Percentiles rank a stretch among this genome's conserved stretches.
phyloP scores from a whole-genome alignment of 37 sponge, comb jelly and placozoan species.

The Mnemiopsis leidyi region DNA sequence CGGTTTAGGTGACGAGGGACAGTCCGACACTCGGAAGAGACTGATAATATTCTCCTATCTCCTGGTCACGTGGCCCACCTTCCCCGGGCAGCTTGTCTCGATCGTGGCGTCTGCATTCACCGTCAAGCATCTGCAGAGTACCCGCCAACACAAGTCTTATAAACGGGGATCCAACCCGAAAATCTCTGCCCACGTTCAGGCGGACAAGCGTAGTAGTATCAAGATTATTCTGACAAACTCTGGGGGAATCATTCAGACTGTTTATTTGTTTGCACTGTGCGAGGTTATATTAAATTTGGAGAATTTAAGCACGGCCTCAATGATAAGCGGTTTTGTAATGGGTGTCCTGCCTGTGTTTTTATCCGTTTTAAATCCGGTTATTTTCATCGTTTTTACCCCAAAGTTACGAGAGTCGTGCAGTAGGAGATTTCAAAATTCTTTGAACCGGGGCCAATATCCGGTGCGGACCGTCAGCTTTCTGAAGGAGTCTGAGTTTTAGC shows the following conservation, averaged over 20 bases:
- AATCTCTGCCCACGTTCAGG: background rate
- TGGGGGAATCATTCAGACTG: background rate
- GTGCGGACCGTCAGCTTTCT: background rate
- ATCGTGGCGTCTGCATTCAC: background rate
- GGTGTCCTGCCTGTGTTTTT: background rate
- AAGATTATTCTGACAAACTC: background rate
- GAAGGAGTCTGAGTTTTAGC: background rate
- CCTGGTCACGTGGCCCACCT: background rate
- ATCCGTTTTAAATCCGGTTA: background rate
- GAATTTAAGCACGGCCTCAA: background rate
- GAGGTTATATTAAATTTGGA: background rate
- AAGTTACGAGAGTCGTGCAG: background rate
- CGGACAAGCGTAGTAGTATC: background rate
- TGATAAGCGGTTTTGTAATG: background rate
- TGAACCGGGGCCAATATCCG: background rate
- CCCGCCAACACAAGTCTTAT: background rate
- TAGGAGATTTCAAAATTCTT: background rate
- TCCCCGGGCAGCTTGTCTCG: background rate
- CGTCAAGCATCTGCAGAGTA: background rate
- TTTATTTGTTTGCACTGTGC: background rate
- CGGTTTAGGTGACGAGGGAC: background rate
- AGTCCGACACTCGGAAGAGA: background rate
- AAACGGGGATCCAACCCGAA: background rate
- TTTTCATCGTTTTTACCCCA: background rate
- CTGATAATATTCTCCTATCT: background rate